phyloP scores from a whole-genome alignment of 1,140 invertebrate species.

The Bombus haemorrhoidalis region DNA sequence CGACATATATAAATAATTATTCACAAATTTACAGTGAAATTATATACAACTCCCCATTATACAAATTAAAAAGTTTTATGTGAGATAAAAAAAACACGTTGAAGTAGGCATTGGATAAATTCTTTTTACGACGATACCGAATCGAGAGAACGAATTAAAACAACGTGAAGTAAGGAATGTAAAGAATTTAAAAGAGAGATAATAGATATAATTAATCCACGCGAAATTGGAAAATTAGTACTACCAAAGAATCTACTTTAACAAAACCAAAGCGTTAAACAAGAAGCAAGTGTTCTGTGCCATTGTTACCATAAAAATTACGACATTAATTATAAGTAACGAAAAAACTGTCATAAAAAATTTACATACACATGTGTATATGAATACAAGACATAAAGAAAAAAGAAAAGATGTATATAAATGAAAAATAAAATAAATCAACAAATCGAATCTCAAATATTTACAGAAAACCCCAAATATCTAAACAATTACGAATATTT shows the following conservation, averaged over 20 bases:
- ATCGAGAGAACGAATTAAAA: constrained; percentile 4
- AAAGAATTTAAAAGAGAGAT: neutral
- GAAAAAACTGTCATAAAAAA: neutral
- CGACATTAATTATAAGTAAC: neutral
- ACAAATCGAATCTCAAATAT: neutral
- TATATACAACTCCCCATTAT: constrained; percentile 36
- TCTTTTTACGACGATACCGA: neutral
- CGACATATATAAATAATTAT: constrained; percentile 51
- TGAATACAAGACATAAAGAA: too few species aligned
- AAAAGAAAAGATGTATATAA: neutral
- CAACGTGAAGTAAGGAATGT: constrained; percentile 5
- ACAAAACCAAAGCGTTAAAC: constrained; percentile 51
- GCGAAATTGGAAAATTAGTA: constrained; percentile 40
- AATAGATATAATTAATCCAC: constrained; percentile 1
- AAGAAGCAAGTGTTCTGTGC: constrained; percentile 29
- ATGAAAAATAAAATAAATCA: neutral
- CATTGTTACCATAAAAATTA: constrained; percentile 17
- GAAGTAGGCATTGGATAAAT: constrained; percentile 42
- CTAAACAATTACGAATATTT: neutral
- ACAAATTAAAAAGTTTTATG: constrained; percentile 6
- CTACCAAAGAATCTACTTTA: constrained; percentile 41
- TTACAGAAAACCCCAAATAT: neutral
- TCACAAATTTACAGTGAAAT: constrained; percentile 63
- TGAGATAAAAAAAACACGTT: neutral
- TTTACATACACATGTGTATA: neutral